Evolutionary conservation across 2,888 invertebrate species (phyloP).

Genomic region (Icerya purchasi): DNA sequence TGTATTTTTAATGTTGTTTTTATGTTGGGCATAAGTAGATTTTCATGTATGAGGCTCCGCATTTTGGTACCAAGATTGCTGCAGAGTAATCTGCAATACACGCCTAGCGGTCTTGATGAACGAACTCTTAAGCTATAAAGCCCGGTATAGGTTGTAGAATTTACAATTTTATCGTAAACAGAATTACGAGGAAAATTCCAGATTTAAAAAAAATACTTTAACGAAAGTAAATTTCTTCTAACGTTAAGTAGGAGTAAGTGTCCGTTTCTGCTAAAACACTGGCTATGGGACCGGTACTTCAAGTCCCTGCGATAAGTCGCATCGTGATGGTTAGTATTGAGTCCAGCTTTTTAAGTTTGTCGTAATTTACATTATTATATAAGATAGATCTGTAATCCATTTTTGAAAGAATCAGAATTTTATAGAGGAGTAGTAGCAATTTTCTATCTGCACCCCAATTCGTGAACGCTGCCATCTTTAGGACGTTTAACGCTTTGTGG

Average conservation of each 20-base stretch:
- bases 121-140: background rate
- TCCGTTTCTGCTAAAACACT: too few species aligned
- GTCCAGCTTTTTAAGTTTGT: too few species aligned
- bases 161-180: background rate
- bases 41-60: background rate
- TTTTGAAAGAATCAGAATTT: background rate
- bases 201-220: background rate
- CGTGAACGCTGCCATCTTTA: background rate
- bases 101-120: background rate
- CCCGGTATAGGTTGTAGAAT: background rate
- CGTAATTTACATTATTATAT: too few species aligned
- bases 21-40: background rate
- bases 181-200: background rate
- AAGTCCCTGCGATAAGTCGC: background rate
- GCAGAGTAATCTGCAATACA: background rate
- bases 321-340: background rate
- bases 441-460: background rate
- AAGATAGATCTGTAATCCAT: too few species aligned
- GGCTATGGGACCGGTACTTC: too few species aligned
- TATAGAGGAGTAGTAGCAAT: background rate
- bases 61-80: background rate
- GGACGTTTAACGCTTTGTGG: background rate
- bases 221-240: background rate
- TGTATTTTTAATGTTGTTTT: background rate
- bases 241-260: too few species aligned